These are phyloP conservation scores for Brachionus rubens DNA, from an alignment of 1,140 invertebrate species.

Conservation along the genomic window DNA sequence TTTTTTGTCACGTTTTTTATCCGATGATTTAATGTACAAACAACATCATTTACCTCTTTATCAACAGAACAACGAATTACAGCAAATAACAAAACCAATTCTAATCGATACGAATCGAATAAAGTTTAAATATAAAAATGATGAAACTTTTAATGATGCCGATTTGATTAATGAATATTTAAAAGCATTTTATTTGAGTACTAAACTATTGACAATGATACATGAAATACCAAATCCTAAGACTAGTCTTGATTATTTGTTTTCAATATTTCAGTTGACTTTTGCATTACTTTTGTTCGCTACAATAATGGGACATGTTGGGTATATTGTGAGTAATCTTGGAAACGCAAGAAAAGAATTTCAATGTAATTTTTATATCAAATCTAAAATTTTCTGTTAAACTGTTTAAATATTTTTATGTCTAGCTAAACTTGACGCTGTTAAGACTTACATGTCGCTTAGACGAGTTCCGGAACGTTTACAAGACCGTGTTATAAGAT, in stretches of 20 bases:
- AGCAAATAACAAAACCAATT: neutral
- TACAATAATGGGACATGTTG: conserved; percentile 59
- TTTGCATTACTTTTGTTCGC: conserved; percentile 60
- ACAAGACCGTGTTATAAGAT: conserved; percentile 96
- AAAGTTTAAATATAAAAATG: conserved; percentile 1
- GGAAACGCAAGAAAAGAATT: conserved; percentile 60
- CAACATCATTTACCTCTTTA: neutral
- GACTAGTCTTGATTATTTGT: conserved; percentile 69
- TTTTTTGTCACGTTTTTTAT: conserved; percentile 61
- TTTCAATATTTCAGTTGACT: conserved; percentile 57
- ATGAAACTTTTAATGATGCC: conserved; percentile 7
- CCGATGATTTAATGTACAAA: conserved; percentile 30
- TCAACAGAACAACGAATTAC: neutral
- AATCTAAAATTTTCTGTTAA: neutral
- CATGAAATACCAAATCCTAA: conserved; percentile 67
- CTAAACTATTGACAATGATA: conserved; percentile 86
- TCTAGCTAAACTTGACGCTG: conserved; percentile 90
- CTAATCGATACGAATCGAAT: neutral
- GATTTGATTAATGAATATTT: conserved; percentile 70
- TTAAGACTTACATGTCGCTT: conserved; percentile 98
- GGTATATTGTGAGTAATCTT: conserved; percentile 60
- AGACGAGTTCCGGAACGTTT: conserved; percentile 86
- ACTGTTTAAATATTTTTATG: conserved; percentile 47
- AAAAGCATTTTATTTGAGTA: conserved; percentile 97
- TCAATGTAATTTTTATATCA: conserved; percentile 56